A percentile compares a stretch with the other conserved stretches of the same genome.
phyloP scores from a whole-genome alignment of 2,888 invertebrate genomes.

The Geophilus truncorum region DNA sequence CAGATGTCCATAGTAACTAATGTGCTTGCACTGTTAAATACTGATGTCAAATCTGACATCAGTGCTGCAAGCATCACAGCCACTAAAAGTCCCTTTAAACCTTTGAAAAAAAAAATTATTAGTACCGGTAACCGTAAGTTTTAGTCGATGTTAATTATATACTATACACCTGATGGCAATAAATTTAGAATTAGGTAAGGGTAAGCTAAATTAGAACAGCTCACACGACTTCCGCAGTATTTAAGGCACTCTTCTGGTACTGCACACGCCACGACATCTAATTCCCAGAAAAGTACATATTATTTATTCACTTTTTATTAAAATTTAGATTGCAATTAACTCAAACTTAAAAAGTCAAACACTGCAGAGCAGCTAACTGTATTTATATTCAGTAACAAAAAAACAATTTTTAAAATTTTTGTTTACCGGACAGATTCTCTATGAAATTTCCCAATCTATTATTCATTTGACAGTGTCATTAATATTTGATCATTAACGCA shows the following conservation, averaged over 20 bases:
- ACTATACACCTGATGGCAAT: no score
- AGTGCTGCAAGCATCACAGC: conserved; percentile 56
- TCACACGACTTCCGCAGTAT: conserved; percentile 50
- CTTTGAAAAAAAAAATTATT: conserved; percentile 38
- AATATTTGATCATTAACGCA: no score
- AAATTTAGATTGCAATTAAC: no score
- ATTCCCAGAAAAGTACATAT: conserved; percentile 32
- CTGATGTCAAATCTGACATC: conserved; percentile 55
- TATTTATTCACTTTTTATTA: no score
- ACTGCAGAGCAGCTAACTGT: no score
- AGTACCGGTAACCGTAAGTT: no score
- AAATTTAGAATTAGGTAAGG: conserved; percentile 52
- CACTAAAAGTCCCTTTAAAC: conserved; percentile 48
- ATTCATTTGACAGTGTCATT: no score
- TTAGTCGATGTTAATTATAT: no score
- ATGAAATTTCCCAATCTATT: no score
- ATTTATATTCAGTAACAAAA: no score
- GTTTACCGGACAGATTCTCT: no score
- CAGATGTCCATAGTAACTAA: conserved; percentile 57
- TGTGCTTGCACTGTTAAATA: conserved; percentile 55
- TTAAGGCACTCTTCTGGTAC: conserved; percentile 50
- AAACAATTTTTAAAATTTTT: no score
- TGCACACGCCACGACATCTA: conserved; percentile 52
- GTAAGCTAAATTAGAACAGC: conserved; percentile 55
- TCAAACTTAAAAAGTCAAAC: not conserved